Evolutionary conservation across 1,140 invertebrate species (phyloP), one percentile per base, ranked within the genome.

Genomic region (Bicyclus anynana): DNA sequence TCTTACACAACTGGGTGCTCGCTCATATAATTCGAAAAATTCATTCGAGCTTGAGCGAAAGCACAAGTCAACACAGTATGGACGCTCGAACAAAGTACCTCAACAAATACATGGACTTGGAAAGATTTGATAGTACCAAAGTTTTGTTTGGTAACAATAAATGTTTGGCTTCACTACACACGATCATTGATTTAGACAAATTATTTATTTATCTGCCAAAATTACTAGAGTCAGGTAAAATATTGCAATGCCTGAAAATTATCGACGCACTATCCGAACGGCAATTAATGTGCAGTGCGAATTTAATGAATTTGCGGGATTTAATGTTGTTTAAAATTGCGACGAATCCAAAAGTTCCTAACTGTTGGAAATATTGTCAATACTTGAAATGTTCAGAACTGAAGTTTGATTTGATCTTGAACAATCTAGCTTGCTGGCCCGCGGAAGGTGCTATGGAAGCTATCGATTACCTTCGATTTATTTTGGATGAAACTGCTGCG

Each of bases 1-100:
- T 87, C 2, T 66, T 90, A 44, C 78, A 90, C 47, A 90, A 90
- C 54, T 90, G 87, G 89, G 87, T 90, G 0, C 59, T 90, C 13
- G 89, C 87, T 5, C 87, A 89, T 62, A 78, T 90, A 27, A 82
- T 90, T 18, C 89, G 89, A 67, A 90, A 87, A 63, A 87, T 90
- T n/a, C 86, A 89, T 59, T 78, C 78, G 5, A 72, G 84, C 21
- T 62, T 77, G 2, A 77, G 72, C 18, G 87, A 89, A 10, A 77
- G 72, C 42, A 75, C 64, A 53, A 68, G 87, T 52, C 82, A 87
- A 44, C 83, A 89, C 47, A 89, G 80, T 59, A 80, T 87, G 55
- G 87, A 89, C 26, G 78, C 80, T 10, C 67, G 87, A 12, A 89
- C 86, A 0, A 87, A 81, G 67, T 85, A 74, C 44, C 66, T 90